These are phyloP conservation scores for Prorops nasuta DNA, from an alignment of 1,140 invertebrate genomes.

Conservation along the genomic window DNA sequence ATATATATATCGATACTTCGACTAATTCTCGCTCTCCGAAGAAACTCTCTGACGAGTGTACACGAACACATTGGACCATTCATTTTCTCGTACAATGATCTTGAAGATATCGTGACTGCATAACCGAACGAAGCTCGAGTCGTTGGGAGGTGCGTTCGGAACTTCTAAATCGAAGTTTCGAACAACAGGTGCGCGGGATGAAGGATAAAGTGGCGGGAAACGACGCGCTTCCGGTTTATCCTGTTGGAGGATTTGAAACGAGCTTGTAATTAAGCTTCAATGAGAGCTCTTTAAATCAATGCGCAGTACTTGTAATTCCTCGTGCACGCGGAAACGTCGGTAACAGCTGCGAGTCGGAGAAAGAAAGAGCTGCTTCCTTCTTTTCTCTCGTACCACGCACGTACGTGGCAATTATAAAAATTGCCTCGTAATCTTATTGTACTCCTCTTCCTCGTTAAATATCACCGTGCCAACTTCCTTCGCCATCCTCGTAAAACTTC, in stretches of 20 bases:
- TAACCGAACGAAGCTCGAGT: too few species aligned
- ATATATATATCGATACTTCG: too few species aligned
- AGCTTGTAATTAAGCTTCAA: slow-evolving; percentile 24
- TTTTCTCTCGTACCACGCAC: too few species aligned
- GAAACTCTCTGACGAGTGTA: too few species aligned
- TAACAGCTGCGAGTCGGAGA: slow-evolving; percentile 13
- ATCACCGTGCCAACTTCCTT: too few species aligned
- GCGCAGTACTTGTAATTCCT: slow-evolving; percentile 8
- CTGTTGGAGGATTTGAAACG: slow-evolving; percentile 11
- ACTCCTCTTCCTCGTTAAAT: too few species aligned
- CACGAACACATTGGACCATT: too few species aligned
- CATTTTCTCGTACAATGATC: too few species aligned
- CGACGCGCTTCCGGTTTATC: slow-evolving; percentile 21
- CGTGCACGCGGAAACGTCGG: slow-evolving; percentile 2
- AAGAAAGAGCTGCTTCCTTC: not conserved
- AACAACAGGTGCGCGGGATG: slow-evolving; percentile 21
- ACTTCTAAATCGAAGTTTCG: not conserved
- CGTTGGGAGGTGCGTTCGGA: slow-evolving; percentile 3
- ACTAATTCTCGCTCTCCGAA: too few species aligned
- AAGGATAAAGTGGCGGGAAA: slow-evolving; percentile 11
- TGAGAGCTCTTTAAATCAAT: slow-evolving; percentile 23
- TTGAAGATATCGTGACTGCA: too few species aligned
- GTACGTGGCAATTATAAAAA: slow-evolving; percentile 13
- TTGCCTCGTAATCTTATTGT: too few species aligned
- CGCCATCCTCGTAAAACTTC: too few species aligned